Conservation (phyloP, 2,113 vertebrate genomes). For the Mesocricetus auratus region DNA sequence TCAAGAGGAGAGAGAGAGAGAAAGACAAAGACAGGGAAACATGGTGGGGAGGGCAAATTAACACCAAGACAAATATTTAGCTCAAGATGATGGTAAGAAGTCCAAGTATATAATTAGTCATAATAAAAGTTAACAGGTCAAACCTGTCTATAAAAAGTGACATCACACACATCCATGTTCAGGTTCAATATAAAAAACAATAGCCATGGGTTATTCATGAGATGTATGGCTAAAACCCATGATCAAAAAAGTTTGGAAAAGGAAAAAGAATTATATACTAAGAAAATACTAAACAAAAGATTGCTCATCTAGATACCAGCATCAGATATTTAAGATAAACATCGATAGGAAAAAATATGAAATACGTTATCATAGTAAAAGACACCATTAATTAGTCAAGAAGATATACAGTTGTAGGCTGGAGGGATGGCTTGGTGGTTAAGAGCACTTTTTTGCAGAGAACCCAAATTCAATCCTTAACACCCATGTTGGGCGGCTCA, state of each 20-base stretch:
- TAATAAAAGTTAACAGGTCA: neutral
- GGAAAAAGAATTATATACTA: neutral
- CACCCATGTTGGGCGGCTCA: neutral
- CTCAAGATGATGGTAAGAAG: neutral
- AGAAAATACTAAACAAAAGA: constrained; percentile 35
- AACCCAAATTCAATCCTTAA: neutral
- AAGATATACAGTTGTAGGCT: neutral
- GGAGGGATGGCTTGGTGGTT: neutral
- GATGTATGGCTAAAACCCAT: neutral
- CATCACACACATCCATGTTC: neutral
- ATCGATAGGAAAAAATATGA: neutral
- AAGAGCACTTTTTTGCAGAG: neutral
- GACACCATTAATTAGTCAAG: neutral
- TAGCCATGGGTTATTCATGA: neutral
- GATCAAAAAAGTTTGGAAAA: neutral
- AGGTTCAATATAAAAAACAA: neutral
- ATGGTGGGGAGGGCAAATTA: neutral
- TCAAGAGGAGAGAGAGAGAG: neutral
- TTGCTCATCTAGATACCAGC: constrained; percentile 8
- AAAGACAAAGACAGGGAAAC: neutral
- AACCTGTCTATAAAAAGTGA: neutral
- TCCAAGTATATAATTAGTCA: neutral
- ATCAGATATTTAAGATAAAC: neutral
- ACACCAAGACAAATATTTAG: neutral
- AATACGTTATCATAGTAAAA: neutral